Evolutionary conservation across 64 coral and sea anemone genomes (phyloP), one percentile per base, ranked within the genome.

Genomic region (Hydrozoanthus tunicans): DNA sequence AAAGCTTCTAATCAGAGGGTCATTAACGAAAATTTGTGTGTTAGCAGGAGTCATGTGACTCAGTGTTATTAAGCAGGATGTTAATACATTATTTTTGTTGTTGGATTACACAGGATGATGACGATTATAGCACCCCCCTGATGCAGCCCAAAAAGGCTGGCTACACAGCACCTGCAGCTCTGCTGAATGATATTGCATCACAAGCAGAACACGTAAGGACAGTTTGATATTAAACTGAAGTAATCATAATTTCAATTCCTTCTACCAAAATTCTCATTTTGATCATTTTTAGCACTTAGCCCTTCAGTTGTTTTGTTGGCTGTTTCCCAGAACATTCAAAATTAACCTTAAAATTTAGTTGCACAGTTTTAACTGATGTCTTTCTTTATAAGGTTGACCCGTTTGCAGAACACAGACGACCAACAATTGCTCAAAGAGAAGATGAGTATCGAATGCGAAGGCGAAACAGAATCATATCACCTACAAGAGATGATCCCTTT

Each of bases 401-500:
- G 52, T 89, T 99, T 80, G 92, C 91, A 15, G 94, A 99, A 81
- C 97, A 99, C 92, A 96, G 92, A 32, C 84, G 92, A 52, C 94
- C 91, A 78, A 99, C 97, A 24, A 96, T 99, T 86, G 94, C 94
- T 54, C 94, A 99, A 51, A 80, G 90, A 68, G 97, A 99, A 79
- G 94, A 99, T 94, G 94, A 95, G 65, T 99, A 99, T 56, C 91
- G 97, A 79, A 90, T 90, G 70, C 77, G 90, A 55, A 90, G 97
- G 86, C 71, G 97, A 77, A 81, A 92, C 90, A 99, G 93, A 94
- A 93, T 99, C 5, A 99, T 99, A 55, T 99, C 97, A 62, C 97
- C 97, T 60, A 76, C 94, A 57, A 91, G 97, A 76, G 70, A 93
- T 90, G 94, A 99, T 81, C 97, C 97, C 6, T 99, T 99, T 96